These are phyloP conservation scores for Tachina lurida DNA, from an alignment of 2,888 invertebrate species.

Conservation along the genomic window DNA sequence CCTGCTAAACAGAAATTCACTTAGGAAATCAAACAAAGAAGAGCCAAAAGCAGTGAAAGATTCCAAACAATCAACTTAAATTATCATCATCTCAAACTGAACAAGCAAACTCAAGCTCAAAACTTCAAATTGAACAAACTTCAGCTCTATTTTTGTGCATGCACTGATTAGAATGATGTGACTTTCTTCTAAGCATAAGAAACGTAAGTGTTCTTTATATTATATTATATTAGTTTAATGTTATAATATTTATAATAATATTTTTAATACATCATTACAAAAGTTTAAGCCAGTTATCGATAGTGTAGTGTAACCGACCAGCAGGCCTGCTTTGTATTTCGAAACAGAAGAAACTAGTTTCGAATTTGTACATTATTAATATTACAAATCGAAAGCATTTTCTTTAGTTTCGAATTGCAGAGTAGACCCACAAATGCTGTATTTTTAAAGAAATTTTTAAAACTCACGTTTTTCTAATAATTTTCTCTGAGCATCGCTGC, in stretches of 20 bases:
- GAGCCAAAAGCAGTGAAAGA: neutral
- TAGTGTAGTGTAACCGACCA: no score
- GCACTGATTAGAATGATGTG: constrained; percentile 11
- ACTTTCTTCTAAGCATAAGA: neutral
- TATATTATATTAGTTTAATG: neutral
- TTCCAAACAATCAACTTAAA: constrained; percentile 13
- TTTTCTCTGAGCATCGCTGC: no score
- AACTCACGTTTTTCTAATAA: no score
- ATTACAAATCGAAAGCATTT: no score
- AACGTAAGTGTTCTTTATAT: constrained; percentile 48
- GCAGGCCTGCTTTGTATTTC: no score
- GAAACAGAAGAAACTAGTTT: no score
- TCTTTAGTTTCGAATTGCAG: no score
- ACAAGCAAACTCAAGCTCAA: constrained; percentile 19
- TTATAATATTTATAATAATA: neutral
- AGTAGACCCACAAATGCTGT: no score
- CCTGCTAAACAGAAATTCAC: constrained; percentile 39
- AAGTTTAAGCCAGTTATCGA: no score
- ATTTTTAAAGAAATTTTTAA: no score
- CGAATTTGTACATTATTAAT: no score
- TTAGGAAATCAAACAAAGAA: constrained; percentile 18
- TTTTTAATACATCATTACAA: neutral
- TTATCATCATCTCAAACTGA: constrained; percentile 32
- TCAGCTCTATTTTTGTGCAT: neutral
- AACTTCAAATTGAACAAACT: neutral